Evolutionary conservation across 1,140 invertebrate species (phyloP).

Genomic region (Hyposmocoma kahamanoa): DNA sequence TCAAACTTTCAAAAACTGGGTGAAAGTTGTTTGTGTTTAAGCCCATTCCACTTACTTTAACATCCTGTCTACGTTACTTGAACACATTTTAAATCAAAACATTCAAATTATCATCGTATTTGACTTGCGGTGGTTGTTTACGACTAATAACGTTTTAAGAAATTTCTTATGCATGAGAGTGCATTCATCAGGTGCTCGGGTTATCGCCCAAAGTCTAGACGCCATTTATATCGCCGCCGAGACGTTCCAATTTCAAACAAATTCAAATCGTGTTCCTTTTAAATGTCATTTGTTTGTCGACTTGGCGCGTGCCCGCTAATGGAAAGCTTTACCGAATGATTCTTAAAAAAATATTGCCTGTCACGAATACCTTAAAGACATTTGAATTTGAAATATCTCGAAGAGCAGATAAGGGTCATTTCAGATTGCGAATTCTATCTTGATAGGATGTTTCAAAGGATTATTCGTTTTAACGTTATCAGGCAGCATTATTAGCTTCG

Average conservation of each 20-base stretch:
- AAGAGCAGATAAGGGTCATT: slow-evolving; percentile 12
- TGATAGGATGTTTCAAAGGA: slow-evolving; percentile 15
- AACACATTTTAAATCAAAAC: no score
- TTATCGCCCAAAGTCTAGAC: slow-evolving; percentile 46
- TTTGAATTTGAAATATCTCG: slow-evolving; percentile 18
- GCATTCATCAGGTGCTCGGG: background rate
- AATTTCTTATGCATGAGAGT: no score
- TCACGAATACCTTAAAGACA: slow-evolving; percentile 23
- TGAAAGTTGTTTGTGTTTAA: no score
- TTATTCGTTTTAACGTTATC: slow-evolving; percentile 52
- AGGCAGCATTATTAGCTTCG: slow-evolving; percentile 50
- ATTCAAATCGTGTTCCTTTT: slow-evolving; percentile 58
- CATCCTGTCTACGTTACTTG: no score
- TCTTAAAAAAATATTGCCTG: slow-evolving; percentile 38
- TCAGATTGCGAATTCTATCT: slow-evolving; percentile 10
- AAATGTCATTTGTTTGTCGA: slow-evolving; percentile 68
- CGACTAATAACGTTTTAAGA: no score
- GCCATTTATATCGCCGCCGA: slow-evolving; percentile 52
- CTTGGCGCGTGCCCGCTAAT: slow-evolving; percentile 64
- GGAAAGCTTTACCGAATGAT: slow-evolving; percentile 58
- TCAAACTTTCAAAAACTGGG: no score
- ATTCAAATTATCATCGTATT: no score
- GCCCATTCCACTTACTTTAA: no score
- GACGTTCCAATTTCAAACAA: slow-evolving; percentile 61
- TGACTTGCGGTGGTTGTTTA: no score